Evolutionary conservation across 2,888 invertebrate species (phyloP).

Genomic region (Coelogynopora nodosa): DNA sequence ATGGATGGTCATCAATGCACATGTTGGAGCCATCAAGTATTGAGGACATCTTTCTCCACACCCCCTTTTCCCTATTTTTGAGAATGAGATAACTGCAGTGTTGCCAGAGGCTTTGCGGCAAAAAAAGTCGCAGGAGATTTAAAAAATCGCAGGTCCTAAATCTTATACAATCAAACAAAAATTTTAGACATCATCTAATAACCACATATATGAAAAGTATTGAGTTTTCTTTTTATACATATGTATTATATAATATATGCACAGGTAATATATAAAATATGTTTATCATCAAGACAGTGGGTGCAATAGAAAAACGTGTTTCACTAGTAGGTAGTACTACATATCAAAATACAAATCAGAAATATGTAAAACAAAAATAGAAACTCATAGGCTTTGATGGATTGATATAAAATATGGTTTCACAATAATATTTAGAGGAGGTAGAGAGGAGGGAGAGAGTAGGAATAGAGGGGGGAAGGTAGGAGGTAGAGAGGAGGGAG

Average conservation of each 20-base stretch:
- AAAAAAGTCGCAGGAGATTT: background rate
- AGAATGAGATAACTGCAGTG: background rate
- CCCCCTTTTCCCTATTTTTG: too few relatives aligned
- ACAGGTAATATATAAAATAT: background rate
- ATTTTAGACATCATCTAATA: background rate
- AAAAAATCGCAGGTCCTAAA: background rate
- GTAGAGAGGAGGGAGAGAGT: too few relatives aligned
- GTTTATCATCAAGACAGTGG: background rate
- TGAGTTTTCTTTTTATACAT: background rate
- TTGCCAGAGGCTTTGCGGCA: background rate
- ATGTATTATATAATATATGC: background rate
- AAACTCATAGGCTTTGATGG: background rate
- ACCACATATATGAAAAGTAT: background rate
- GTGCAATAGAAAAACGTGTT: background rate
- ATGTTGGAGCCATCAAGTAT: too few relatives aligned
- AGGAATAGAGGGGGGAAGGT: too few relatives aligned
- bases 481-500: too few relatives aligned
- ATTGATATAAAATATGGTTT: too few relatives aligned
- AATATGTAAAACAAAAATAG: background rate
- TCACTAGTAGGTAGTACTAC: background rate
- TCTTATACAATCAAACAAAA: background rate
- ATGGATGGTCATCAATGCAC: too few relatives aligned
- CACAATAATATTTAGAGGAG: too few relatives aligned
- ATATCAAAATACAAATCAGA: background rate
- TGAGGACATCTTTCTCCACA: too few relatives aligned